A percentile compares a stretch with the other conserved stretches of the same genome.
Evolutionary conservation across 2,113 vertebrate species (phyloP).

Genomic region (Ceyx cyanopectus): DNA sequence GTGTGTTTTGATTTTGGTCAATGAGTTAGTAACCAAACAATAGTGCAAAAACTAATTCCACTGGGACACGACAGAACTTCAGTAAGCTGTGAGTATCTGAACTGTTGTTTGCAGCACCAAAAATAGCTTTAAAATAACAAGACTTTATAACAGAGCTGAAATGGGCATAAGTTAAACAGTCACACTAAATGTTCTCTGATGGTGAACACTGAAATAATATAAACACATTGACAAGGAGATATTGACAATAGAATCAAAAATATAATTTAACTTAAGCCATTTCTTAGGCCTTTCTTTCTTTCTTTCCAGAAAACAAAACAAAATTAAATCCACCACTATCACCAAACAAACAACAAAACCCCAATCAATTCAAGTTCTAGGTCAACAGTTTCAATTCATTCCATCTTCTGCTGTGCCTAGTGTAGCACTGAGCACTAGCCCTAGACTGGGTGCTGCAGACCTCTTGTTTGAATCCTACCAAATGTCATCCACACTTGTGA

Average conservation of each 20-base stretch:
- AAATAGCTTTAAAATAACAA: background rate
- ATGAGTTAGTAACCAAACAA: conserved; percentile 4
- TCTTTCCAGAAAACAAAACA: background rate
- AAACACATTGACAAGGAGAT: background rate
- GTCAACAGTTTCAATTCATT: conserved; percentile 29
- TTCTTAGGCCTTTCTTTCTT: background rate
- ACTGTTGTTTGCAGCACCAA: background rate
- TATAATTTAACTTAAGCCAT: background rate
- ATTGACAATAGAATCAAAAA: background rate
- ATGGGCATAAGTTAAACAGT: background rate
- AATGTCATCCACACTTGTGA: conserved; percentile 10
- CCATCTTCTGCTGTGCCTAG: conserved; percentile 9
- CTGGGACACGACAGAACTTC: background rate
- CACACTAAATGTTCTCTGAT: background rate
- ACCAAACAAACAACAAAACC: background rate
- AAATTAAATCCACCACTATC: background rate
- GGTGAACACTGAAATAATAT: background rate
- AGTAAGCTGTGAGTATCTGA: background rate
- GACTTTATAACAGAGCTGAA: background rate
- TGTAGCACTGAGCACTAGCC: background rate
- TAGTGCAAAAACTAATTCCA: background rate
- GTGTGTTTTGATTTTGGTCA: conserved; percentile 38
- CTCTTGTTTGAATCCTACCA: conserved; percentile 27
- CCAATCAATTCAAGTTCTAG: conserved; percentile 41
- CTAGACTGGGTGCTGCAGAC: conserved; percentile 40